Conservation (phyloP, 2,888 invertebrate species). For the Matsumyia berberina region DNA sequence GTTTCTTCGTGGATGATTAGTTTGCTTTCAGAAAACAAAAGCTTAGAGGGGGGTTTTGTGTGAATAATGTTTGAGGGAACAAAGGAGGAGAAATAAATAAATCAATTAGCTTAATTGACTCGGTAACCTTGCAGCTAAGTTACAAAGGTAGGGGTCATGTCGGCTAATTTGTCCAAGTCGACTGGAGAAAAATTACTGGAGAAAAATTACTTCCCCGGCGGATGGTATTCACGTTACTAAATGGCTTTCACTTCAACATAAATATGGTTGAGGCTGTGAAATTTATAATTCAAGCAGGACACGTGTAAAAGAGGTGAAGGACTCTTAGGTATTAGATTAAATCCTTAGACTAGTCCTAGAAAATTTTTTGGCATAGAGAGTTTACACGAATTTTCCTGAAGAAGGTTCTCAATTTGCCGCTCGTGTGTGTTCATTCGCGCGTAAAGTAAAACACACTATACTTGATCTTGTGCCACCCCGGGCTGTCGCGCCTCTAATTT, state of each 20-base stretch:
- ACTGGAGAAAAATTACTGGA: background rate
- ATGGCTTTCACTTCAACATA: slow-evolving; percentile 6
- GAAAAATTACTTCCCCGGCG: background rate
- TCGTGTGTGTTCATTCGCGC: no score
- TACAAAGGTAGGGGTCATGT: slow-evolving; percentile 18
- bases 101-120: slow-evolving; percentile 37
- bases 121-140: slow-evolving; percentile 25
- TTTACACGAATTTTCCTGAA: no score
- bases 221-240: background rate
- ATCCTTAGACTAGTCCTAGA: no score
- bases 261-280: background rate
- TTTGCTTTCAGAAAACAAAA: background rate
- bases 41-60: background rate
- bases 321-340: no score
- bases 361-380: no score
- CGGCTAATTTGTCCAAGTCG: slow-evolving; percentile 16
- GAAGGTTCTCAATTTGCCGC: no score
- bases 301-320: no score
- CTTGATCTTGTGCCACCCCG: no score
- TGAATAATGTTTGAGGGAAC: no score
- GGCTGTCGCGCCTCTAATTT: no score
- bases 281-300: no score
- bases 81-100: slow-evolving; percentile 26
- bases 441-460: no score
- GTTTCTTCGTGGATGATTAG: slow-evolving; percentile 18